A percentile compares a stretch with the other conserved stretches of the same genome.
phyloP scores from a whole-genome alignment of 2,888 invertebrate species.

The Sceliomorpha sp. region DNA sequence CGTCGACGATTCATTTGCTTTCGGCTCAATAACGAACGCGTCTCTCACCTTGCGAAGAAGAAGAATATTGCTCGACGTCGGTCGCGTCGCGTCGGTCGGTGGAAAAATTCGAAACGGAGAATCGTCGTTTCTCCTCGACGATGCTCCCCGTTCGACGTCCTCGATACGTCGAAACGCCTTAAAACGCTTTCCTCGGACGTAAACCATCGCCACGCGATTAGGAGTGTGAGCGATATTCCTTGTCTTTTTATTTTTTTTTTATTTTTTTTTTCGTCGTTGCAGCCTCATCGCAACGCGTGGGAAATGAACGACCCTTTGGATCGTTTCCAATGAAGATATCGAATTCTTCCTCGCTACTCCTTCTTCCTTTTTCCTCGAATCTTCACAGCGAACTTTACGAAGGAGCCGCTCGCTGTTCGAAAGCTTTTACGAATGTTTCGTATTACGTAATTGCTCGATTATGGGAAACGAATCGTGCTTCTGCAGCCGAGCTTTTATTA shows the following conservation, averaged over 20 bases:
- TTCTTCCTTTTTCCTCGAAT: conserved; percentile 17
- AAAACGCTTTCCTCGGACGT: conserved; percentile 1
- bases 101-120: too few species aligned
- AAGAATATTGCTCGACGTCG: too few species aligned
- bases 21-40: too few species aligned
- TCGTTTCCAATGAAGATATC: conserved; percentile 34
- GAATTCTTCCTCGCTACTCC: conserved; percentile 24
- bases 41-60: too few species aligned
- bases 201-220: conserved; percentile 9
- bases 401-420: conserved; percentile 20
- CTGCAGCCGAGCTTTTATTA: too few species aligned
- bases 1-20: too few species aligned
- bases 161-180: conserved; percentile 2
- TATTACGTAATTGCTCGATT: too few species aligned
- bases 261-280: conserved; percentile 6
- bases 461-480: too few species aligned
- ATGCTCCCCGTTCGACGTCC: conserved; percentile 4
- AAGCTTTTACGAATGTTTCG: conserved; percentile 13
- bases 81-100: too few species aligned
- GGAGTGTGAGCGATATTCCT: conserved; percentile 7
- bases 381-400: conserved; percentile 16
- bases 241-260: conserved; percentile 12
- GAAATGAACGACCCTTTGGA: conserved; percentile 34
- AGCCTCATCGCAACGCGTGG: conserved; percentile 25
- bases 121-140: too few species aligned